Evolutionary conservation across 2,113 vertebrate genomes (phyloP), one percentile per base, ranked within the genome.

Genomic region (Channa argus): DNA sequence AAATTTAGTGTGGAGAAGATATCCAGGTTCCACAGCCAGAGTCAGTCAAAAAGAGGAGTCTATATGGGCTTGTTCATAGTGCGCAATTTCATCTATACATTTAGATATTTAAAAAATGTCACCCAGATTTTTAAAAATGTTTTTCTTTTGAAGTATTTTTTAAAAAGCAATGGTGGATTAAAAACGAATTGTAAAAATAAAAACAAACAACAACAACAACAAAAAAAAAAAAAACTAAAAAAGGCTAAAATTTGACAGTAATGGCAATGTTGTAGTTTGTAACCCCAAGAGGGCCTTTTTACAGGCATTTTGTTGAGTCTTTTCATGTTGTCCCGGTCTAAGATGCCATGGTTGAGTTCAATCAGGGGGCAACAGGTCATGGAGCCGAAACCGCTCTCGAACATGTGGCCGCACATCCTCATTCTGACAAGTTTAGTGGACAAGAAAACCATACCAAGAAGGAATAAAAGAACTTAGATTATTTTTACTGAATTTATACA

Each of bases 371-470:
- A 99, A 94, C 89, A 99, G 94, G 93, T 99, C 97, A 84, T 99
- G 98, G 94, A 99, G 96, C 71, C 98, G 97, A 94, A 99, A 99
- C 89, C 95, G 95, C 92, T 98, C 97, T 91, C 97, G 93, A 92
- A 99, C 98, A 76, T 99, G 96, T 77, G 98, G 98, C 74, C 98
- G 95, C 84, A 99, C 98, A 88, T 99, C 98, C 94, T 98, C 97
- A 55, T 99, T 97, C 98, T 99, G 94, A 41, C 2, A 5, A 24
- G 56, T 43, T n/a, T 9, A 73, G n/a, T 9, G 53, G 9, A 37
- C 37, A 37, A 56, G 14, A 58, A 14, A 41, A 43, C 7, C 13
- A 41, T 15, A 24, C 56, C 5, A 72, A 9, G 55, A 4, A 4
- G 56, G 10, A 76, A 6, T 2, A 38, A 5, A 33, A 11, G 1